phyloP scores from a whole-genome alignment of 1,140 invertebrate genomes.

The Brachionus rotundiformis region DNA sequence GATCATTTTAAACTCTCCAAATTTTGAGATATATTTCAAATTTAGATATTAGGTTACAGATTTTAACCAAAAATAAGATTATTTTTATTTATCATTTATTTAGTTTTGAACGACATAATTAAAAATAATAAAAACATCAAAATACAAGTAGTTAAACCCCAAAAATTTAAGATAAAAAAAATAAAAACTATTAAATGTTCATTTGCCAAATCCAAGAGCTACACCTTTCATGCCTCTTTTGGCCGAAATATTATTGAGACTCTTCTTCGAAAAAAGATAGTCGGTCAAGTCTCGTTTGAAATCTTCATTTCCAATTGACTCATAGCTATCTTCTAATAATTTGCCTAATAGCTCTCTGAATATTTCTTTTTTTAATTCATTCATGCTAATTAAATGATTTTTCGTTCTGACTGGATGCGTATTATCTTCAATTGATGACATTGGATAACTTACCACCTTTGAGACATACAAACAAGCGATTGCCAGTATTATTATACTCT shows the following conservation, averaged over 20 bases:
- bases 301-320: background rate
- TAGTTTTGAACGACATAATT: background rate
- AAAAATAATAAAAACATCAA: conserved; percentile 12
- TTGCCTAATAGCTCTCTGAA: background rate
- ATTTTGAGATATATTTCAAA: too few relatives aligned
- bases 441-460: background rate
- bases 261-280: conserved; percentile 17
- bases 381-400: background rate
- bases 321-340: conserved; percentile 2
- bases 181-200: background rate
- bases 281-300: background rate
- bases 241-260: background rate
- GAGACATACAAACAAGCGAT: background rate
- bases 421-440: background rate
- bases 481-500: background rate
- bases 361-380: conserved; percentile 32
- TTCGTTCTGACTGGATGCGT: background rate
- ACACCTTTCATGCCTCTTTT: conserved; percentile 40
- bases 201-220: conserved; percentile 34
- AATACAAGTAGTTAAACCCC: background rate
- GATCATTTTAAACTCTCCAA: too few relatives aligned
- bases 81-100: conserved; percentile 11
- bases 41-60: too few relatives aligned
- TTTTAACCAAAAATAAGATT: too few relatives aligned
- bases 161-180: too few relatives aligned